phyloP scores from a whole-genome alignment of 2,797 vertebrate genomes.

The Tapirus indicus region DNA sequence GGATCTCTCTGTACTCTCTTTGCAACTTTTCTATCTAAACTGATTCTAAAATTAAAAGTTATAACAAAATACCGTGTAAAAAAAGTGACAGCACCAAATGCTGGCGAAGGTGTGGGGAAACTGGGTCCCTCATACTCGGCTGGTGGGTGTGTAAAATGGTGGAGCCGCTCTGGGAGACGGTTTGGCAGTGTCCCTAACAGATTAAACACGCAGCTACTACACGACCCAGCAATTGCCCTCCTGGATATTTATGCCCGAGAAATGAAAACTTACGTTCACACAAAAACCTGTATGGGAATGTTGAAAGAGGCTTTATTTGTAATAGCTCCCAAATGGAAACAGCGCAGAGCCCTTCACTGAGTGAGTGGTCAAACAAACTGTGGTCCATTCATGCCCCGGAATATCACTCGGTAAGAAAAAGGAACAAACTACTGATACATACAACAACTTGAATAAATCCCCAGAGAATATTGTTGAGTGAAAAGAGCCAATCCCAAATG shows the following conservation, averaged over 20 bases:
- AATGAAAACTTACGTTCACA: neutral
- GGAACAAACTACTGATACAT: neutral
- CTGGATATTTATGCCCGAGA: neutral
- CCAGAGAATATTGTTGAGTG: neutral
- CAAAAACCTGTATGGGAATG: neutral
- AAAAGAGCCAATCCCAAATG: neutral
- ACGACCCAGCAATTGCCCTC: neutral
- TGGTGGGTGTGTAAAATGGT: neutral
- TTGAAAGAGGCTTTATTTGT: neutral
- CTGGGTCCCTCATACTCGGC: neutral
- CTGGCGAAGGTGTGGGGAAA: neutral
- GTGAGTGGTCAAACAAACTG: neutral
- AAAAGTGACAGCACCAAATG: neutral
- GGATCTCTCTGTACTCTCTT: neutral
- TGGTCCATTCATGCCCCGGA: neutral
- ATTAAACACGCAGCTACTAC: neutral
- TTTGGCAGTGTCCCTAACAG: neutral
- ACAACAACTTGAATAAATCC: neutral
- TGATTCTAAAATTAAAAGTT: neutral
- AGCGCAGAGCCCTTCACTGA: neutral
- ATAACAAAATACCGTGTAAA: neutral
- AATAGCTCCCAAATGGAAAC: neutral
- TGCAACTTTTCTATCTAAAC: neutral
- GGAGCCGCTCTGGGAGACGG: neutral
- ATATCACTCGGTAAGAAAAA: neutral